These are phyloP conservation scores for Geopemphigus sp. DNA, from an alignment of 1,140 invertebrate species.

Conservation along the genomic window DNA sequence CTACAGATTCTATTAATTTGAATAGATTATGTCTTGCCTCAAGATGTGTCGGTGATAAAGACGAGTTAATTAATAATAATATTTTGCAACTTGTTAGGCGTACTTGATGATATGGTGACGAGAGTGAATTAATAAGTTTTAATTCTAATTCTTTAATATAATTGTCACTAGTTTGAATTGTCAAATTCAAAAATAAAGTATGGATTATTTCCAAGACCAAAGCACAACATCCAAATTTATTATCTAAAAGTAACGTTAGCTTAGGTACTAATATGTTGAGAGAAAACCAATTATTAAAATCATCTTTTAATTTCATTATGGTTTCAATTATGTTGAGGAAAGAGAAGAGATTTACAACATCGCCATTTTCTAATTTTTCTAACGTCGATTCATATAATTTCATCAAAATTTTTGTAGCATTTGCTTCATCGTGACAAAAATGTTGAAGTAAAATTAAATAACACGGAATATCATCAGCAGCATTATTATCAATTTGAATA, in stretches of 20 bases:
- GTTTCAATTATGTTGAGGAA: conserved; percentile 33
- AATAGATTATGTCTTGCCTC: conserved; percentile 12
- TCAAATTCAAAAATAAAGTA: conserved; percentile 7
- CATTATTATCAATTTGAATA: conserved; percentile 1
- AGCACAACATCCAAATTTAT: conserved; percentile 39
- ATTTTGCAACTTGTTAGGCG: conserved; percentile 29
- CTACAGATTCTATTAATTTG: conserved; percentile 40
- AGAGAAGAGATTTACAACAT: conserved; percentile 29
- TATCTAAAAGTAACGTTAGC: conserved; percentile 24
- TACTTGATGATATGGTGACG: conserved; percentile 39
- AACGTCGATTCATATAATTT: neutral
- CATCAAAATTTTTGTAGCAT: conserved; percentile 8
- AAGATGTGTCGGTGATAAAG: neutral
- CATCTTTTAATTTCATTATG: conserved; percentile 14
- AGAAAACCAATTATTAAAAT: conserved; percentile 11
- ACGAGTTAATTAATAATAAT: conserved; percentile 20
- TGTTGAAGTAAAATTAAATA: conserved; percentile 38
- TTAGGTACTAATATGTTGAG: neutral
- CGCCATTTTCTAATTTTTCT: conserved; percentile 12
- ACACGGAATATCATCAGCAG: conserved; percentile 27
- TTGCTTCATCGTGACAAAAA: conserved; percentile 41
- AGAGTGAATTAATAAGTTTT: conserved; percentile 33
- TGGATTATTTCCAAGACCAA: conserved; percentile 32
- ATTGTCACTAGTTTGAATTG: conserved; percentile 12
- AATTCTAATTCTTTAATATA: conserved; percentile 33